Conservation (phyloP, 2,797 vertebrate genomes). For the Takifugu rubripes region DNA sequence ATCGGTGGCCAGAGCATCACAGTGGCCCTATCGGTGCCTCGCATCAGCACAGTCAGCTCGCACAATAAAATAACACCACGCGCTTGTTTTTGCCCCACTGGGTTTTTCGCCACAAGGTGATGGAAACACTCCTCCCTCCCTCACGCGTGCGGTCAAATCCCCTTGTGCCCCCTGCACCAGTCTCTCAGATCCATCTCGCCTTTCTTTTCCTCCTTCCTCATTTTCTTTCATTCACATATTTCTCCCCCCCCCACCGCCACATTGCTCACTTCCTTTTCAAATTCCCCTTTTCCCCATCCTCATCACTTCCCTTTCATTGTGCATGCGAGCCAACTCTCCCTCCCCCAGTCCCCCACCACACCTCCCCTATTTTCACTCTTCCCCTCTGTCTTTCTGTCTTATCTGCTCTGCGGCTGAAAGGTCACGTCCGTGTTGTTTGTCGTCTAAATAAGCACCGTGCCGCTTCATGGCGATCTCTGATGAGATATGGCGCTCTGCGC, state of each 20-base stretch:
- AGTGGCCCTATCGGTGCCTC: constrained; percentile 51
- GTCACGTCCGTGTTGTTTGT: constrained; percentile 80
- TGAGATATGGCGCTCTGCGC: constrained; percentile 57
- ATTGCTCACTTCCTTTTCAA: constrained; percentile 35
- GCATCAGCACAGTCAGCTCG: constrained; percentile 64
- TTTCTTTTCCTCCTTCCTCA: constrained; percentile 7
- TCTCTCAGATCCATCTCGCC: constrained; percentile 1
- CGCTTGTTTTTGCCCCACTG: constrained; percentile 25
- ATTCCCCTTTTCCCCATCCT: constrained; percentile 41
- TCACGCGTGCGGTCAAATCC: too few relatives aligned
- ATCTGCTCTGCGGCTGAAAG: constrained; percentile 72
- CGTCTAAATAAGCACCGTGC: constrained; percentile 73
- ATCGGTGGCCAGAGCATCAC: constrained; percentile 48
- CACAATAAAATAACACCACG: constrained; percentile 32
- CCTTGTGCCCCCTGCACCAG: neutral
- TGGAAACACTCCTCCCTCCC: neutral
- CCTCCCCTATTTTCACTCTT: constrained; percentile 26
- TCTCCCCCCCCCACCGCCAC: constrained; percentile 25
- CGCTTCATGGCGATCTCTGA: constrained; percentile 66
- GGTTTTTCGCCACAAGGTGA: constrained; percentile 22
- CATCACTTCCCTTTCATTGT: constrained; percentile 34
- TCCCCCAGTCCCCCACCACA: constrained; percentile 11
- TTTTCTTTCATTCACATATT: neutral
- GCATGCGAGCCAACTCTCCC: constrained; percentile 21
- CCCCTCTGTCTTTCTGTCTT: constrained; percentile 56